These are phyloP conservation scores for Maccullochella peelii DNA, from an alignment of 2,113 vertebrate genomes.

Conservation along the genomic window DNA sequence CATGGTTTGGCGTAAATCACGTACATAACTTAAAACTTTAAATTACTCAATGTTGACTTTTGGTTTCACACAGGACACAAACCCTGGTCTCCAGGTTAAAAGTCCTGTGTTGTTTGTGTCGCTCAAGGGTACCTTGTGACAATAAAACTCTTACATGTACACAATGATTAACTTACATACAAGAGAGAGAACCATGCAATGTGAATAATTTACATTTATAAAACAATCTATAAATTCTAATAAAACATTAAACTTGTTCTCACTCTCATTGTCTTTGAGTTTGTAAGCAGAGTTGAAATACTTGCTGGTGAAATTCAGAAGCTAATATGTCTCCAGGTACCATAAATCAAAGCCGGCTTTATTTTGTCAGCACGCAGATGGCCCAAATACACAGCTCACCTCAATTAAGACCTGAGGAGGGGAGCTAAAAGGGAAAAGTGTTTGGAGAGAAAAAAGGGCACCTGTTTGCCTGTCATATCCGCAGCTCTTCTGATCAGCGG, in stretches of 20 bases:
- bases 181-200: neutral
- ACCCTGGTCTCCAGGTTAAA: no score
- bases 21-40: no score
- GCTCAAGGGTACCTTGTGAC: no score
- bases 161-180: neutral
- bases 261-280: constrained; percentile 32
- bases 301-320: constrained; percentile 68
- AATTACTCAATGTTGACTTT: no score
- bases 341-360: constrained; percentile 85
- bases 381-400: constrained; percentile 74
- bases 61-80: no score
- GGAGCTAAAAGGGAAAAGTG: constrained; percentile 61
- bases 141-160: neutral
- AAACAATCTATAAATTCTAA: neutral
- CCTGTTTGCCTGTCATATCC: constrained; percentile 77
- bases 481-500: constrained; percentile 66
- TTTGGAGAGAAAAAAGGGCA: constrained; percentile 72
- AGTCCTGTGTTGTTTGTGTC: no score
- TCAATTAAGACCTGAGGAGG: constrained; percentile 75
- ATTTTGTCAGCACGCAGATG: constrained; percentile 84
- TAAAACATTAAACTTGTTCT: neutral
- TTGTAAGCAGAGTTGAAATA: constrained; percentile 45
- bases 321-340: constrained; percentile 76
- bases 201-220: neutral
- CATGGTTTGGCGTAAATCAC: no score